These are phyloP conservation scores for Luperina testacea DNA, from an alignment of 2,888 invertebrate genomes.

Conservation along the genomic window DNA sequence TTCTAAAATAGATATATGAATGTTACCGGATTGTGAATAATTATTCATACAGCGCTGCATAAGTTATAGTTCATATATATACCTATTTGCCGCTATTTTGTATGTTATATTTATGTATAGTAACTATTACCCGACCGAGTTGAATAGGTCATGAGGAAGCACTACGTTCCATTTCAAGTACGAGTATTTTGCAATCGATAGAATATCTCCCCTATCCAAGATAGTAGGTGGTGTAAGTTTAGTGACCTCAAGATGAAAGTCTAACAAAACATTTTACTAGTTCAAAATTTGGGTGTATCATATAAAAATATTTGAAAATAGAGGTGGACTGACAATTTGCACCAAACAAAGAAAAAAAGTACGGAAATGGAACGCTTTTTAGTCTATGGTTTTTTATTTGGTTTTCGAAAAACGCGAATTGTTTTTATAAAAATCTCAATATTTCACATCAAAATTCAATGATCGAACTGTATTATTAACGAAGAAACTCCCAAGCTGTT, in stretches of 20 bases:
- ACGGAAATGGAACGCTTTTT: conserved; percentile 74
- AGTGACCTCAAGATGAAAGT: conserved; percentile 36
- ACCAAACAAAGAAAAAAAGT: conserved; percentile 41
- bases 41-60: conserved; percentile 75
- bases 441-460: not conserved
- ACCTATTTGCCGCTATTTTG: conserved; percentile 88
- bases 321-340: not conserved
- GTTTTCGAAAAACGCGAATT: conserved; percentile 61
- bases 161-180: conserved; percentile 79
- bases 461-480: not conserved
- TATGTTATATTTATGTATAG: conserved; percentile 78
- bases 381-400: conserved; percentile 83
- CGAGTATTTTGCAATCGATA: conserved; percentile 60
- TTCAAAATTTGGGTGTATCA: not conserved
- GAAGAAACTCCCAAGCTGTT: not conserved
- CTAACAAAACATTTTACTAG: not conserved
- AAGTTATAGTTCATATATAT: conserved; percentile 79
- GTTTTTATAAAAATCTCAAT: conserved; percentile 18
- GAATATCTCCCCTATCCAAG: conserved; percentile 35
- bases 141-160: conserved; percentile 69
- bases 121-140: conserved; percentile 81
- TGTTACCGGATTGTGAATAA: conserved; percentile 43
- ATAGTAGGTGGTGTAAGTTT: conserved; percentile 28
- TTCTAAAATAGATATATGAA: not conserved
- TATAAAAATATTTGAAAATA: conserved; percentile 5